Evolutionary conservation across 2,113 vertebrate species (phyloP).

Genomic region (Clarias macrocephalus): DNA sequence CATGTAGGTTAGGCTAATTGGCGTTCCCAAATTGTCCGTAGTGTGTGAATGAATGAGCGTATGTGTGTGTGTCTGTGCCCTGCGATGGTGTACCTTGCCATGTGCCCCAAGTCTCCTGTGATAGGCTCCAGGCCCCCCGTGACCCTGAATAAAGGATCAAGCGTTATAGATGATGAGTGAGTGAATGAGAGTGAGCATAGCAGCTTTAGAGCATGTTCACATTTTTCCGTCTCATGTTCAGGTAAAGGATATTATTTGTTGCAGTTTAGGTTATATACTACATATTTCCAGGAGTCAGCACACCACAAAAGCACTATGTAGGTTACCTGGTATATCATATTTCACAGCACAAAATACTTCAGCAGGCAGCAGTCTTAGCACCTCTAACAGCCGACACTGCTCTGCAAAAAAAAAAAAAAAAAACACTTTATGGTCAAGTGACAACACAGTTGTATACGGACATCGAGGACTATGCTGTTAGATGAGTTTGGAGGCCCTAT

Average conservation of each 20-base stretch:
- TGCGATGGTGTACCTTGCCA: too few species aligned
- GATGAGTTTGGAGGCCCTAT: neutral
- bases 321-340: neutral
- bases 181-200: too few species aligned
- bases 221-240: neutral
- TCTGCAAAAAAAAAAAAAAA: neutral
- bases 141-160: too few species aligned
- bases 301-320: neutral
- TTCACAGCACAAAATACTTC: neutral
- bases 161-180: too few species aligned
- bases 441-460: neutral
- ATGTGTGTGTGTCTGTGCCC: too few species aligned
- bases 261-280: neutral
- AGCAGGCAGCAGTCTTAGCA: neutral
- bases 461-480: neutral
- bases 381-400: neutral
- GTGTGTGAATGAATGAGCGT: too few species aligned
- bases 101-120: too few species aligned
- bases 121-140: too few species aligned
- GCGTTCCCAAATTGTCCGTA: too few species aligned
- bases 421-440: neutral
- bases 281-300: neutral
- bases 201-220: too few species aligned
- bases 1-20: too few species aligned
- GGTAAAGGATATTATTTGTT: neutral